Base-by-base conservation (phyloP, 1,140 invertebrate species). In the Drosophila paulistorum region DNA sequence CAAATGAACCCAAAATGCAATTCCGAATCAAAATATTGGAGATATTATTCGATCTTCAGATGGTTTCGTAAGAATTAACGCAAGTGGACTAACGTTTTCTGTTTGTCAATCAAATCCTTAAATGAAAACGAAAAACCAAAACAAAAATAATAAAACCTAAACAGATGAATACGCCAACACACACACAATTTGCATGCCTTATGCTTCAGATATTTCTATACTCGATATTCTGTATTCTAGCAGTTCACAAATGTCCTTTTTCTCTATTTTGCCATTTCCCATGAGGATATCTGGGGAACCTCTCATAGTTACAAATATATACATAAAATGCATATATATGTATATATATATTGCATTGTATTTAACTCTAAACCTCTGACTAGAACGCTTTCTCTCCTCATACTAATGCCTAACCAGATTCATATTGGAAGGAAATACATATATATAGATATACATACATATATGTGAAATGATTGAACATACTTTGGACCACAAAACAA, bases 401-500 rank as follows among this genome's bases (percentile, higher is more conserved):
- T 14, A 51, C 45, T 51, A 51, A 51, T 51, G 45, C 45, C 45
- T 51, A 51, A 51, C 20, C 45, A 51, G 45, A 51, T 51, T 51
- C 17, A 51, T 51, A 51, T 51, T 51, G 45, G 14, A 51, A 23
- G 23, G 20, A 11, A 51, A 51, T 66, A 66, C 58, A 76, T 59
- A 75, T 68, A 69, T 66, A 65, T 69, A 70, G 54, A 75, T 75
- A 78, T 77, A 69, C 54, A 63, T 11, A 72, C 10, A 26, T 37
- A 35, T 35, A 61, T 41, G 66, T 71, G 55, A 59, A 65, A 71
- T 48, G 61, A 78, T 66, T 30, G 30, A 45, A 65, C 41, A 48
- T 79, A 79, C 82, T 86, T 81, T 76, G 82, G 82, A 85, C 79
- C 82, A 85, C 67, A 61, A 39, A 81, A 70, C 60, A 75, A 60